Evolutionary conservation across 2,797 vertebrate species (phyloP).

Genomic region (Phataginus tricuspis): DNA sequence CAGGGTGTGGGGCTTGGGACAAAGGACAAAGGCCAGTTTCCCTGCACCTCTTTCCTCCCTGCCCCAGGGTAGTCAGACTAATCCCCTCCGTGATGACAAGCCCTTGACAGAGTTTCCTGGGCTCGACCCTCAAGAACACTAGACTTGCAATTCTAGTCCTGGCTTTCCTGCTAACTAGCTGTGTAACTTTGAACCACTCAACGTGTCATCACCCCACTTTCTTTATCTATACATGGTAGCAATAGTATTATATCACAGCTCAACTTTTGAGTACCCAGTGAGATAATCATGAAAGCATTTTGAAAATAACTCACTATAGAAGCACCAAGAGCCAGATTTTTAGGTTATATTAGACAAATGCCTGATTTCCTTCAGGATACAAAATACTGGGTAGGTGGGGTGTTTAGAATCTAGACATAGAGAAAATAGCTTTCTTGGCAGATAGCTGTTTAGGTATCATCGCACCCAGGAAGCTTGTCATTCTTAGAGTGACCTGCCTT

Average conservation of each 20-base stretch:
- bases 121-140: not conserved
- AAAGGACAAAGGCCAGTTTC: not conserved
- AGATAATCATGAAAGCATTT: not conserved
- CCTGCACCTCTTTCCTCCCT: not conserved
- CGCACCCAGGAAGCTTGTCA: not conserved
- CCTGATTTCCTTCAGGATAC: not conserved
- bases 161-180: not conserved
- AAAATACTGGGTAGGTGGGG: not conserved
- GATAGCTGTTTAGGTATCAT: not conserved
- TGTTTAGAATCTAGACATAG: not conserved
- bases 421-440: not conserved
- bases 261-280: not conserved
- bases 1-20: not conserved
- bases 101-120: not conserved
- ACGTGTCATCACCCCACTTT: fast-evolving
- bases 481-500: constrained; percentile 30
- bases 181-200: not conserved
- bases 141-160: not conserved
- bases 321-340: not conserved
- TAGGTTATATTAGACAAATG: not conserved
- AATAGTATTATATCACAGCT: not conserved
- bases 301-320: not conserved
- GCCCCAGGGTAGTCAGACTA: not conserved
- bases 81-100: not conserved
- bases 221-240: not conserved